Evolutionary conservation across 2,888 invertebrate genomes (phyloP), one percentile per base, ranked within the genome.

Genomic region (Apodemia hepburni): DNA sequence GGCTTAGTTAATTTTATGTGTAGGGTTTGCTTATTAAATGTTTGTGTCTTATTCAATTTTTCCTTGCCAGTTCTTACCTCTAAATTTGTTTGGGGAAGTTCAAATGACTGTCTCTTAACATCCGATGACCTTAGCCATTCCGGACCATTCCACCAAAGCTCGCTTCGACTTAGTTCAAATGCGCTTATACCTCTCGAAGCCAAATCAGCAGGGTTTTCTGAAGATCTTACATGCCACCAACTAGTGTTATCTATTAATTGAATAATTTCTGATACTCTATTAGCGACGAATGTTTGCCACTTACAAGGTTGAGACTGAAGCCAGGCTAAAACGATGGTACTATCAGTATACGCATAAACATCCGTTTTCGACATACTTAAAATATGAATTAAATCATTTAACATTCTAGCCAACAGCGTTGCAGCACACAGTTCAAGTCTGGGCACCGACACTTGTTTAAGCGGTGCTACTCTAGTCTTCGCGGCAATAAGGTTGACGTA

Each of bases 241-340:
- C 65, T 61, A 3, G 27, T 63, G 17, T 61, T 64, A 35, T 60
- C 60, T 38, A 61, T 33, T n/a, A 65, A 42, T 22, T 68, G 62
- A 17, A 61, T 42, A 15, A 70, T 71, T 63, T 73, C 68, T 8
- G 68, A 66, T 29, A 65, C 59, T 51, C 66, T 47, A 33, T 66
- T 68, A 9, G 68, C 67, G 2, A 73, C 69, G 18, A 71, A 72
- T 35, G 66, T 62, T n/a, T 72, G 69, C 71, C 71, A 73, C 33
- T 62, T 66, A 47, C 8, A 27, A 11, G 70, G 71, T 7, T 71
- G 66, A 45, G 69, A 68, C 2, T 27, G 29, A 8, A 71, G 61
- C 71, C 68, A 73, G 4, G 67, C 38, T 4, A 62, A n/a, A n/a
- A 62, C 64, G 22, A 62, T 63, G 9, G 62, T 62, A 5, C 64